A percentile compares a stretch with the other conserved stretches of the same genome.
Evolutionary conservation across 2,113 vertebrate genomes (phyloP).

Genomic region (Dissostichus mawsoni): DNA sequence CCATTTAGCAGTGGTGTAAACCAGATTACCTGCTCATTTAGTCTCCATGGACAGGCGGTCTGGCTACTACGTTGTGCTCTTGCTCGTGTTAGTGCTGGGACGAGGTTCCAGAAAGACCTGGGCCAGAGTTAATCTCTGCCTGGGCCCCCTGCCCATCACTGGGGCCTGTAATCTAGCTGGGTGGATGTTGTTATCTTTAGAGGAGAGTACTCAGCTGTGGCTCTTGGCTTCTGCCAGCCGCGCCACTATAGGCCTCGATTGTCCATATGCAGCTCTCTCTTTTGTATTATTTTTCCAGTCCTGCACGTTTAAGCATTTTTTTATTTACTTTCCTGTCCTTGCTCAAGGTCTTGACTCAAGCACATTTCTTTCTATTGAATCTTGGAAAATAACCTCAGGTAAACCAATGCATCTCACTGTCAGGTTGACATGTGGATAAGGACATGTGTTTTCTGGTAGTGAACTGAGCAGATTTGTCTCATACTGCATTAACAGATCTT

Average conservation of each 20-base stretch:
- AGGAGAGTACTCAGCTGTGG: slow-evolving; percentile 63
- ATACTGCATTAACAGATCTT: slow-evolving; percentile 7
- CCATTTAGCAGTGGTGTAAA: slow-evolving; percentile 69
- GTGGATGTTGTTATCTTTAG: slow-evolving; percentile 67
- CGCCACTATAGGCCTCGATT: slow-evolving; percentile 32
- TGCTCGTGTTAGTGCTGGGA: slow-evolving; percentile 64
- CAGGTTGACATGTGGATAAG: not conserved
- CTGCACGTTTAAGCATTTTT: slow-evolving; percentile 1
- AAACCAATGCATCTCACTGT: slow-evolving; percentile 11
- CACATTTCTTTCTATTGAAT: slow-evolving; percentile 14
- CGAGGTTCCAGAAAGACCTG: slow-evolving; percentile 66
- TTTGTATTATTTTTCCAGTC: slow-evolving; percentile 22
- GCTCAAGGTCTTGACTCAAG: slow-evolving; percentile 15
- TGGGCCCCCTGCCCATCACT: slow-evolving; percentile 69
- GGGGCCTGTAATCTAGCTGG: slow-evolving; percentile 60
- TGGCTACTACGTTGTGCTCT: slow-evolving; percentile 56
- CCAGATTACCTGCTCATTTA: slow-evolving; percentile 75
- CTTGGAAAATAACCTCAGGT: slow-evolving; percentile 2
- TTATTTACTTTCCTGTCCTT: not conserved
- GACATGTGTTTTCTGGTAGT: not conserved
- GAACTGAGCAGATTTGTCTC: slow-evolving; percentile 10
- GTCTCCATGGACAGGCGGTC: slow-evolving; percentile 64
- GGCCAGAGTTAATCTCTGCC: slow-evolving; percentile 62
- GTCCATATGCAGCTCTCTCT: slow-evolving; percentile 29
- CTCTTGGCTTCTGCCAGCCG: slow-evolving; percentile 40